Percentiles rank a stretch among this genome's conserved stretches.
These are phyloP conservation scores for Chymomyza procnemis DNA, from an alignment of 2,888 invertebrate genomes.

Conservation along the genomic window DNA sequence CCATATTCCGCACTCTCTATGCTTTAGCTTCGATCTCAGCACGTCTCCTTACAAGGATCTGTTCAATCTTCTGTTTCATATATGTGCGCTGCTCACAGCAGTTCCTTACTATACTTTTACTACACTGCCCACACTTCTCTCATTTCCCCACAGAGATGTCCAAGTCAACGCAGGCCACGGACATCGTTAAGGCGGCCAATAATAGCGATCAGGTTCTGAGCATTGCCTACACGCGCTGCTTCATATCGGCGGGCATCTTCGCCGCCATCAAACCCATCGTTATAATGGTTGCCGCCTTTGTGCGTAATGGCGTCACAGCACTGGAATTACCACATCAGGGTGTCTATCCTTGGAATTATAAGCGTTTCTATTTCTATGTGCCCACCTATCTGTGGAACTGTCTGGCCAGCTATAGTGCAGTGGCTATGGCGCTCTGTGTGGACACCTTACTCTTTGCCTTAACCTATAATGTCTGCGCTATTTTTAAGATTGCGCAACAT, in stretches of 20 bases:
- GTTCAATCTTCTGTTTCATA: no score
- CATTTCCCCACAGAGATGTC: conserved; percentile 32
- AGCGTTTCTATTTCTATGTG: conserved; percentile 29
- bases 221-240: conserved; percentile 40
- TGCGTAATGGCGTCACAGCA: conserved; percentile 24
- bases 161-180: conserved; percentile 18
- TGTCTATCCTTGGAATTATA: conserved; percentile 44
- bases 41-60: no score
- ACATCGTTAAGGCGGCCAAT: conserved; percentile 45
- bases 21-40: no score
- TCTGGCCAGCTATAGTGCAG: conserved; percentile 24
- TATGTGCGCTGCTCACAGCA: no score
- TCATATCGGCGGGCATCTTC: conserved; percentile 28
- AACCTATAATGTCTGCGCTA: conserved; percentile 45
- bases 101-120: background rate
- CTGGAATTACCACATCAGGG: conserved; percentile 40
- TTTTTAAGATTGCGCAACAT: conserved; percentile 49
- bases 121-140: background rate
- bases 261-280: conserved; percentile 41
- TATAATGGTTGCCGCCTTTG: conserved; percentile 20
- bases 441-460: conserved; percentile 42
- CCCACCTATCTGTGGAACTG: conserved; percentile 26
- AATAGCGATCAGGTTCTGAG: conserved; percentile 47
- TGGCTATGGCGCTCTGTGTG: conserved; percentile 31
- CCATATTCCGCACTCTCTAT: no score